Conservation (phyloP, 2,797 vertebrate species). For the Sciaenops ocellatus region DNA sequence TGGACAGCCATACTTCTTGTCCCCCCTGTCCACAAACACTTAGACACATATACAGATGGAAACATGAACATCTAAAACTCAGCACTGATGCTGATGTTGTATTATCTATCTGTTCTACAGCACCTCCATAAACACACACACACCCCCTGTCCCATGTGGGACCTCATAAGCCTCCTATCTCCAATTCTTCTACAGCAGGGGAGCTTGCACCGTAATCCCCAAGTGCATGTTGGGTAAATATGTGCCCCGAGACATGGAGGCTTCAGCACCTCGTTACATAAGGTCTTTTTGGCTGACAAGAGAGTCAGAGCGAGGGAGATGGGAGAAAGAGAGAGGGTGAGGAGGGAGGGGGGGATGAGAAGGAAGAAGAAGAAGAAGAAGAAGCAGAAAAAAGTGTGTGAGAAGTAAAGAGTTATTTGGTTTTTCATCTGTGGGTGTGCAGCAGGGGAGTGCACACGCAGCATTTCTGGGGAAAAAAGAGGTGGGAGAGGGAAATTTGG, state of each 20-base stretch:
- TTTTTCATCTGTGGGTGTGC: constrained; percentile 19
- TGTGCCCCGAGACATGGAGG: constrained; percentile 54
- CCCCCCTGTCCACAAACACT: background rate
- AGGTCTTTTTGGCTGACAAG: constrained; percentile 55
- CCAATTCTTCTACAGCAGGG: constrained; percentile 17
- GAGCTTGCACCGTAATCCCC: constrained; percentile 38
- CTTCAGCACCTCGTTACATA: constrained; percentile 58
- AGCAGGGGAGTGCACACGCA: constrained; percentile 33
- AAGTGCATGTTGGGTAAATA: constrained; percentile 59
- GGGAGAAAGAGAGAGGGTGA: background rate
- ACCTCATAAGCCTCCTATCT: constrained; percentile 23
- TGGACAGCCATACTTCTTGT: background rate
- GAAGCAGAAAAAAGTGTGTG: background rate
- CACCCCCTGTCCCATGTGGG: background rate
- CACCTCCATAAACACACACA: background rate
- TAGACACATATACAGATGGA: background rate
- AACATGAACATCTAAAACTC: background rate
- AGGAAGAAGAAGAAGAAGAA: background rate
- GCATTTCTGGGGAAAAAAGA: constrained; percentile 39
- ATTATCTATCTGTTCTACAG: constrained; percentile 2
- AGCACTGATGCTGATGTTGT: background rate
- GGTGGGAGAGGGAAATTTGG: constrained; percentile 21
- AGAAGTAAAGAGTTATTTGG: constrained; percentile 29
- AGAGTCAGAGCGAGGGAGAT: constrained; percentile 31
- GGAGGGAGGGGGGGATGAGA: background rate